phyloP scores from a whole-genome alignment of 2,113 vertebrate genomes.

The Myotis lucifugus region DNA sequence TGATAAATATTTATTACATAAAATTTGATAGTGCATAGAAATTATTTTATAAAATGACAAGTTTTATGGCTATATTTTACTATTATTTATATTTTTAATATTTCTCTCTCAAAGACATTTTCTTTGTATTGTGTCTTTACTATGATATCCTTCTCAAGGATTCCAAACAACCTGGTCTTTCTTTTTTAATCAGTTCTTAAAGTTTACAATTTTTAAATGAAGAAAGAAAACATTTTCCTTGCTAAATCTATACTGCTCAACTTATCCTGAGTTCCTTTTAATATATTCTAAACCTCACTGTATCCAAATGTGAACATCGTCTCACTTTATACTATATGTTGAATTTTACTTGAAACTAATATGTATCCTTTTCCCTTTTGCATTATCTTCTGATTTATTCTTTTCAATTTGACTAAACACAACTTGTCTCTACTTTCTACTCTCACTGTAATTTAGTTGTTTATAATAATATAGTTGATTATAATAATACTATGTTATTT shows the following conservation, averaged over 20 bases:
- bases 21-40: background rate
- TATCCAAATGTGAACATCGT: background rate
- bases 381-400: background rate
- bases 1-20: background rate
- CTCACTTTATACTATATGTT: background rate
- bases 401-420: background rate
- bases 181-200: background rate
- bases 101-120: background rate
- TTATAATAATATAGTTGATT: background rate
- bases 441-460: background rate
- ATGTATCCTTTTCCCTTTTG: background rate
- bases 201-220: background rate
- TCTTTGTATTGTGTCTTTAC: background rate
- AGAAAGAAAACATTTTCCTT: background rate
- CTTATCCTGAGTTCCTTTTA: background rate
- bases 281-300: background rate
- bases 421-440: background rate
- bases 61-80: background rate
- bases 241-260: background rate
- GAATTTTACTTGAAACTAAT: background rate
- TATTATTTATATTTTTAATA: background rate
- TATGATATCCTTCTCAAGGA: background rate
- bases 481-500: background rate
- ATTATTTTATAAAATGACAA: background rate
- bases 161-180: background rate